Evolutionary conservation across 2,113 vertebrate genomes (phyloP).

Genomic region (Otolemur garnettii): DNA sequence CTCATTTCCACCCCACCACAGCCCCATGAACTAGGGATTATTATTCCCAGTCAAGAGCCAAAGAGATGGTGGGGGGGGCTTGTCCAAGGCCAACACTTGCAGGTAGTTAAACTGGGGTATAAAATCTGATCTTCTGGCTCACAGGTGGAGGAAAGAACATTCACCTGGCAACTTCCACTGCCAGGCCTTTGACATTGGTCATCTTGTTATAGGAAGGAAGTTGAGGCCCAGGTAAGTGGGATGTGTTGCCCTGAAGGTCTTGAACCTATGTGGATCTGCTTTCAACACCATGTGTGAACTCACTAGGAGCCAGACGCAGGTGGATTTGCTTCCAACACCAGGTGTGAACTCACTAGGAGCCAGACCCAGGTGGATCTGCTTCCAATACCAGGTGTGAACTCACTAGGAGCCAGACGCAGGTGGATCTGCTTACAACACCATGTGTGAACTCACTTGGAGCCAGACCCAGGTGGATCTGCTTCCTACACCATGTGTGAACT

Average conservation of each 20-base stretch:
- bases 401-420: rapidly evolving
- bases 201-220: neutral
- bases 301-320: too few relatives aligned
- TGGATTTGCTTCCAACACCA: too few relatives aligned
- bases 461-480: too few relatives aligned
- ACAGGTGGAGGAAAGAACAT: neutral
- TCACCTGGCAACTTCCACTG: neutral
- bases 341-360: too few relatives aligned
- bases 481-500: too few relatives aligned
- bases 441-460: neutral
- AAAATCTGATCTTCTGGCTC: neutral
- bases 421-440: neutral
- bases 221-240: neutral
- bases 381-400: neutral
- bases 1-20: neutral
- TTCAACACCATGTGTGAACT: too few relatives aligned
- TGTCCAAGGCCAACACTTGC: neutral
- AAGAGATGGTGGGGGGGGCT: neutral
- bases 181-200: neutral
- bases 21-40: neutral
- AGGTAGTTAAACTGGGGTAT: neutral
- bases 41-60: neutral
- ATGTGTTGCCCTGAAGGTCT: neutral
- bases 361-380: neutral
- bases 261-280: neutral